Percentiles rank a stretch among this genome's conserved stretches.
These are phyloP conservation scores for Hipposideros armiger DNA, from an alignment of 2,113 vertebrate species.

Conservation along the genomic window DNA sequence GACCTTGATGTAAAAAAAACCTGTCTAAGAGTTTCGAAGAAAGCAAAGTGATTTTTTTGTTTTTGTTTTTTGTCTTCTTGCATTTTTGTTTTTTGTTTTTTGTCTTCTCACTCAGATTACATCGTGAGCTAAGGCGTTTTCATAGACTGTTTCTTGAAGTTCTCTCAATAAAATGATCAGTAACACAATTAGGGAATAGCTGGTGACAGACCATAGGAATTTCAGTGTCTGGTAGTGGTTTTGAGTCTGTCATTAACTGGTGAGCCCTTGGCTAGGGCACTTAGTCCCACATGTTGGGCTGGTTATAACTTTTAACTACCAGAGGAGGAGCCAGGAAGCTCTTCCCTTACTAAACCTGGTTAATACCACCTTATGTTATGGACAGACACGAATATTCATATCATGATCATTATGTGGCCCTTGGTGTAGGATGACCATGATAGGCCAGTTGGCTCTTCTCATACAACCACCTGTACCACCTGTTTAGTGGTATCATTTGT, in stretches of 20 bases:
- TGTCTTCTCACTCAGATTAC: background rate
- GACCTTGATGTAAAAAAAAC: background rate
- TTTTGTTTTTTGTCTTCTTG: background rate
- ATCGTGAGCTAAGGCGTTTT: slow-evolving; percentile 17
- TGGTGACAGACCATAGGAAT: background rate
- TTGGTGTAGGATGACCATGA: background rate
- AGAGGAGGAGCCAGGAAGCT: background rate
- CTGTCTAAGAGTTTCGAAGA: background rate
- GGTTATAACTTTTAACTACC: background rate
- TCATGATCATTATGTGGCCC: background rate
- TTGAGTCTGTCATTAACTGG: background rate
- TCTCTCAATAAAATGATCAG: background rate
- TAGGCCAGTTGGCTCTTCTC: background rate
- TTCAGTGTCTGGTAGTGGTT: background rate
- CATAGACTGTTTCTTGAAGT: background rate
- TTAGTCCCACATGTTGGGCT: background rate
- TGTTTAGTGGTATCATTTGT: background rate
- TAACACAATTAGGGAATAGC: background rate
- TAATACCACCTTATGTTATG: background rate
- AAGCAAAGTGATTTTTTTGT: slow-evolving; percentile 4
- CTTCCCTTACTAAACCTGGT: background rate
- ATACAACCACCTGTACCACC: background rate
- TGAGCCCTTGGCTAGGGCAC: background rate
- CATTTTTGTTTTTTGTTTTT: background rate
- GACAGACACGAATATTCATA: background rate